phyloP scores from a whole-genome alignment of 2,113 vertebrate species.

The Microtus montanus region DNA sequence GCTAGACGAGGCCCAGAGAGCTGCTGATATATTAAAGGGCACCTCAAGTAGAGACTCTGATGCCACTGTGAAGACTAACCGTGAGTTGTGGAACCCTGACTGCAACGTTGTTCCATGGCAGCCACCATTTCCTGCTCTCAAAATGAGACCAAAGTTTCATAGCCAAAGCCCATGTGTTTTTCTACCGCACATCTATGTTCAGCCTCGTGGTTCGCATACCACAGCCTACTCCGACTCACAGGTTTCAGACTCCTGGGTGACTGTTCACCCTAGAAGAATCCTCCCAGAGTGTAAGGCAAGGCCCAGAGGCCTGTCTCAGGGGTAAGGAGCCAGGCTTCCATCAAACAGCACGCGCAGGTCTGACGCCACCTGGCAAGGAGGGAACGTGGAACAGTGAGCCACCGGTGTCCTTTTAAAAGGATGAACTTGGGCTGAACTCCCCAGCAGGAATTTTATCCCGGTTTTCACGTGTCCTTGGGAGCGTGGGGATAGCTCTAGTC shows the following conservation, averaged over 20 bases:
- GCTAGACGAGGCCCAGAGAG: background rate
- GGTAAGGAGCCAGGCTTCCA: background rate
- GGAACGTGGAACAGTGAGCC: background rate
- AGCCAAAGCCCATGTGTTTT: background rate
- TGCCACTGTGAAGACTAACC: background rate
- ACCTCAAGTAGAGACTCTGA: background rate
- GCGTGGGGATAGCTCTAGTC: background rate
- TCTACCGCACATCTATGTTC: background rate
- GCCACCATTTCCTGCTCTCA: background rate
- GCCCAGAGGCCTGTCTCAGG: background rate
- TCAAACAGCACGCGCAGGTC: background rate
- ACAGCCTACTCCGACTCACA: background rate
- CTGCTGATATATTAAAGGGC: background rate
- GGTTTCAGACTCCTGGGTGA: background rate
- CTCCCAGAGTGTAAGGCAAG: background rate
- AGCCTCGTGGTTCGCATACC: background rate
- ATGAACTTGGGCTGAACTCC: constrained; percentile 39
- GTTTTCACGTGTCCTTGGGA: constrained; percentile 32
- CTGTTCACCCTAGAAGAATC: background rate
- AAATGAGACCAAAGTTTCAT: background rate
- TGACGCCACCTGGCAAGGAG: background rate
- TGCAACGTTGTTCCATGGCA: background rate
- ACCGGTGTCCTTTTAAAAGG: constrained; percentile 17
- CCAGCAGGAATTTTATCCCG: constrained; percentile 4
- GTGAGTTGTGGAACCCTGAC: background rate